Conservation (phyloP, 2,113 vertebrate species). For the Rutilus rutilus region DNA sequence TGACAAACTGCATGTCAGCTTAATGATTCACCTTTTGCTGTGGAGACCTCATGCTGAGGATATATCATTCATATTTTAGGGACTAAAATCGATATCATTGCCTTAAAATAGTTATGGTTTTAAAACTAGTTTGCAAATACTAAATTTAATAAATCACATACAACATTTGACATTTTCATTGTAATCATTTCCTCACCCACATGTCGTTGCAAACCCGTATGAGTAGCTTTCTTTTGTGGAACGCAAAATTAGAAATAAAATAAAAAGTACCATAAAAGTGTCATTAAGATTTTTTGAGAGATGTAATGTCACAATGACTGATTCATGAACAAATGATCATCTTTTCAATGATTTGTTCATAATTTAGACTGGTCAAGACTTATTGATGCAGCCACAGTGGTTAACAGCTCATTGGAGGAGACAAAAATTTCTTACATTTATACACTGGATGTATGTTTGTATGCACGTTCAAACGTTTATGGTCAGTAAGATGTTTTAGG, state of each 20-base stretch:
- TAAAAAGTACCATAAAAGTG: neutral
- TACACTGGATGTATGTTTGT: too few relatives aligned
- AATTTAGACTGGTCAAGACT: too few relatives aligned
- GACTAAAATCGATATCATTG: neutral
- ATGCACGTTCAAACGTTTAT: too few relatives aligned
- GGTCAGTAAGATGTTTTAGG: too few relatives aligned
- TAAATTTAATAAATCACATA: neutral
- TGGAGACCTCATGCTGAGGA: neutral
- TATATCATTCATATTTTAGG: neutral
- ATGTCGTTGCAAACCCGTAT: neutral
- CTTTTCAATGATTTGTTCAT: neutral
- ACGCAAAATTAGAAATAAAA: neutral
- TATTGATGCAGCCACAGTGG: neutral
- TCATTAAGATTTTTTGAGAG: neutral
- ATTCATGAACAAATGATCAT: neutral
- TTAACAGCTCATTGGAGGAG: neutral
- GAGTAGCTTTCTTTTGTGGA: neutral
- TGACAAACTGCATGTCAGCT: slow-evolving; percentile 29
- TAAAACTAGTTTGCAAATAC: neutral
- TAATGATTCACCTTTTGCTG: slow-evolving; percentile 36
- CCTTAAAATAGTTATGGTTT: neutral
- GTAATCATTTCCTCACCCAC: neutral
- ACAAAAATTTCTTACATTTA: too few relatives aligned
- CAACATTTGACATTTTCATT: neutral
- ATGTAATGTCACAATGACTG: neutral